Evolutionary conservation across 1,140 invertebrate genomes (phyloP).

Genomic region (Vanessa atalanta): DNA sequence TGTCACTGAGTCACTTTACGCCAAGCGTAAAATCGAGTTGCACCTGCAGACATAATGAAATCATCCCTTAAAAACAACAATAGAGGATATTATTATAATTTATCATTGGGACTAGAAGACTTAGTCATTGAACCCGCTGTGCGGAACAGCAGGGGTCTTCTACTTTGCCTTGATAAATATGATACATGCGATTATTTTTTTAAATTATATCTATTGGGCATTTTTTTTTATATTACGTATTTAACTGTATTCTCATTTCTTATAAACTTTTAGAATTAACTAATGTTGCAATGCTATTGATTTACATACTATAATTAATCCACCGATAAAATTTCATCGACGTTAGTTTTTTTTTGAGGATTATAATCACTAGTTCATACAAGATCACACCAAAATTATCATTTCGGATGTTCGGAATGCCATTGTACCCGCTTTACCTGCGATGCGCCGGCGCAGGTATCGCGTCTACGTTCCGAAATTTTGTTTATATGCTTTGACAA

Average conservation of each 20-base stretch:
- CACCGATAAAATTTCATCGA: slow-evolving; percentile 2
- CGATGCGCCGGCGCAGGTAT: slow-evolving; percentile 55
- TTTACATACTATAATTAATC: not conserved
- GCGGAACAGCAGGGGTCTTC: slow-evolving; percentile 23
- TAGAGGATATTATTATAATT: slow-evolving; percentile 66
- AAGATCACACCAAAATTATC: slow-evolving; percentile 54
- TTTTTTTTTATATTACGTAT: not conserved
- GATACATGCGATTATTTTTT: slow-evolving; percentile 28
- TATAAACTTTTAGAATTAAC: not conserved
- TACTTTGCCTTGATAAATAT: slow-evolving; percentile 26
- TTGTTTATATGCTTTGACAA: slow-evolving; percentile 73
- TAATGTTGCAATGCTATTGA: not conserved
- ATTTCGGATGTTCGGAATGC: slow-evolving; percentile 76
- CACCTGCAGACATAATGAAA: slow-evolving; percentile 65
- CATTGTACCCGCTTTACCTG: slow-evolving; percentile 71
- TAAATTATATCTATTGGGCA: not conserved
- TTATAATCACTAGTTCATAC: slow-evolving; percentile 13
- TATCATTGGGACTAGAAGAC: slow-evolving; percentile 48
- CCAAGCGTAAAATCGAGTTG: slow-evolving; percentile 28
- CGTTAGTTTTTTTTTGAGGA: not conserved
- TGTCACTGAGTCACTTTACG: slow-evolving; percentile 38
- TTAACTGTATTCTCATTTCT: not conserved
- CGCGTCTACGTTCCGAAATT: slow-evolving; percentile 34
- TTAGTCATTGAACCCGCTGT: slow-evolving; percentile 42
- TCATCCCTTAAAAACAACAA: slow-evolving; percentile 66